These are phyloP conservation scores for Bagarius yarrelli DNA, from an alignment of 2,113 vertebrate genomes.

Conservation along the genomic window DNA sequence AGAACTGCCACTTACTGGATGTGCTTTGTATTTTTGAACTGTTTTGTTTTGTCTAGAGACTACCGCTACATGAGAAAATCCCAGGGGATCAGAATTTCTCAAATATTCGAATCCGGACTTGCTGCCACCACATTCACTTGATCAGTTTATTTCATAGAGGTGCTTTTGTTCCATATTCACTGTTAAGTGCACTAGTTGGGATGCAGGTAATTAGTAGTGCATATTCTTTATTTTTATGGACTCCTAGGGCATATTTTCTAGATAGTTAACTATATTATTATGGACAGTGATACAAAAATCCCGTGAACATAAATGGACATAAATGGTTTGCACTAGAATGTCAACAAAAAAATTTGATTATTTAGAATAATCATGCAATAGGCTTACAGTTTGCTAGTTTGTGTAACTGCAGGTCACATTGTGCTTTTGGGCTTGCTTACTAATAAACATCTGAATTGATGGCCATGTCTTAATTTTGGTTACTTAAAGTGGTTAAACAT, in stretches of 20 bases:
- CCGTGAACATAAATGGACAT: too few relatives aligned
- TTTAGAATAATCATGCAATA: neutral
- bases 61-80: neutral
- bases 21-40: neutral
- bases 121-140: neutral
- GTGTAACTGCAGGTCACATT: neutral
- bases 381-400: neutral
- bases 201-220: neutral
- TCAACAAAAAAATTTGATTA: too few relatives aligned
- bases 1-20: neutral
- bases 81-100: neutral
- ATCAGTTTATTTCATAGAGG: neutral
- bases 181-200: neutral
- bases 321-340: too few relatives aligned
- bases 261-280: too few relatives aligned
- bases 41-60: neutral
- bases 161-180: neutral
- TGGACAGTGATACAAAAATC: too few relatives aligned
- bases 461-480: neutral
- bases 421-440: neutral
- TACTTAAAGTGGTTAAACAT: neutral
- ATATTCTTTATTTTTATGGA: neutral
- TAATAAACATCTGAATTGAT: neutral
- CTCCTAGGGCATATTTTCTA: too few relatives aligned
- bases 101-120: too few relatives aligned